A percentile compares a stretch with the other conserved stretches of the same genome.
Evolutionary conservation across 2,113 vertebrate species (phyloP).

Genomic region (Indicator maculatus): DNA sequence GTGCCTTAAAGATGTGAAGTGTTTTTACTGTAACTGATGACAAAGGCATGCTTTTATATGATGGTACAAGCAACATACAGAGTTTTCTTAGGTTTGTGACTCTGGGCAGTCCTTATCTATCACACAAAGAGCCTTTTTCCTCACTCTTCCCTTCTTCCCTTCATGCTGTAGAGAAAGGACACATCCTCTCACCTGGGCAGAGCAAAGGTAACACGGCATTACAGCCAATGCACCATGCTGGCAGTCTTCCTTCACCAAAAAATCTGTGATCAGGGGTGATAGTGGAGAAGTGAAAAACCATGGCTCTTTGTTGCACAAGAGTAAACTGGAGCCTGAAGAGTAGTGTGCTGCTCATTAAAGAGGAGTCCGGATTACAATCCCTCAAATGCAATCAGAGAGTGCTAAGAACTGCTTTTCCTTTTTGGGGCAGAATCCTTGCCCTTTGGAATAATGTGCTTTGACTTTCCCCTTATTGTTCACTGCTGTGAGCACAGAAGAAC

Average conservation of each 20-base stretch:
- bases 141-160: background rate
- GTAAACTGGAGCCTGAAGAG: background rate
- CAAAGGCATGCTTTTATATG: background rate
- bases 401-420: background rate
- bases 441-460: background rate
- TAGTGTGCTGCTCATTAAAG: background rate
- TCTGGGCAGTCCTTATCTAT: background rate
- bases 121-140: background rate
- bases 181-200: background rate
- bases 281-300: background rate
- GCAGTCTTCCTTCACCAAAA: background rate
- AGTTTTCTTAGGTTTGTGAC: background rate
- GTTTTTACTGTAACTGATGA: background rate
- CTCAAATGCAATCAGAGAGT: background rate
- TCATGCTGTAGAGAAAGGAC: background rate
- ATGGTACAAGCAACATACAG: background rate
- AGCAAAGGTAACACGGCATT: background rate
- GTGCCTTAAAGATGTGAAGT: background rate
- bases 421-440: background rate
- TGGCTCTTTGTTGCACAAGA: background rate
- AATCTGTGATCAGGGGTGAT: background rate
- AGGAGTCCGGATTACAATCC: background rate
- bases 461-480: background rate
- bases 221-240: background rate
- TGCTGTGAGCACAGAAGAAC: background rate